Percentiles rank a stretch among this genome's conserved stretches.
Evolutionary conservation across 2,888 invertebrate species (phyloP).

Genomic region (Patella caerulea): DNA sequence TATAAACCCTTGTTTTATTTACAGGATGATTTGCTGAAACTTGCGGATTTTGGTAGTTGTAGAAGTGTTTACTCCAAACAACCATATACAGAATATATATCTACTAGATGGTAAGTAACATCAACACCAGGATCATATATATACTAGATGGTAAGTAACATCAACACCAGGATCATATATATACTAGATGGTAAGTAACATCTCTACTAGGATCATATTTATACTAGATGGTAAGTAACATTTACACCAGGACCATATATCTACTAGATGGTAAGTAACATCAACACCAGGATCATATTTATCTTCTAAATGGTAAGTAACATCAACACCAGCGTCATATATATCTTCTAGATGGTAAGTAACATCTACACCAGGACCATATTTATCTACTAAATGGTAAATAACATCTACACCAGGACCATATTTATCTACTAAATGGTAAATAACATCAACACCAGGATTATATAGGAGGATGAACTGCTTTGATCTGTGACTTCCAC

Average conservation of each 20-base stretch:
- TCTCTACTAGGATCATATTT: too few species aligned
- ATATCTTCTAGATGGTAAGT: too few species aligned
- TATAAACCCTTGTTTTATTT: constrained; percentile 22
- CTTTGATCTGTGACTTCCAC: too few species aligned
- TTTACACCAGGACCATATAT: constrained; percentile 81
- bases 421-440: constrained; percentile 82
- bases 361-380: too few species aligned
- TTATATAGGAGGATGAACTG: too few species aligned
- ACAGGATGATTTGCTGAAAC: constrained; percentile 74
- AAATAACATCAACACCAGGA: constrained; percentile 46
- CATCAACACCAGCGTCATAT: too few species aligned
- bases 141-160: constrained; percentile 52
- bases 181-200: too few species aligned
- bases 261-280: constrained; percentile 78
- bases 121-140: too few species aligned
- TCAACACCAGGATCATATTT: too few species aligned
- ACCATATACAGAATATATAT: constrained; percentile 81
- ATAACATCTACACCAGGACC: constrained; percentile 78
- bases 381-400: too few species aligned
- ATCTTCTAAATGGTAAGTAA: constrained; percentile 70
- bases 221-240: constrained; percentile 62
- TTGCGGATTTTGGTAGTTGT: constrained; percentile 79
- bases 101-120: constrained; percentile 78
- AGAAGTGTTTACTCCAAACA: constrained; percentile 76
- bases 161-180: too few species aligned